These are phyloP conservation scores for Pygoscelis adeliae DNA, from an alignment of 2,113 vertebrate species.

Conservation along the genomic window DNA sequence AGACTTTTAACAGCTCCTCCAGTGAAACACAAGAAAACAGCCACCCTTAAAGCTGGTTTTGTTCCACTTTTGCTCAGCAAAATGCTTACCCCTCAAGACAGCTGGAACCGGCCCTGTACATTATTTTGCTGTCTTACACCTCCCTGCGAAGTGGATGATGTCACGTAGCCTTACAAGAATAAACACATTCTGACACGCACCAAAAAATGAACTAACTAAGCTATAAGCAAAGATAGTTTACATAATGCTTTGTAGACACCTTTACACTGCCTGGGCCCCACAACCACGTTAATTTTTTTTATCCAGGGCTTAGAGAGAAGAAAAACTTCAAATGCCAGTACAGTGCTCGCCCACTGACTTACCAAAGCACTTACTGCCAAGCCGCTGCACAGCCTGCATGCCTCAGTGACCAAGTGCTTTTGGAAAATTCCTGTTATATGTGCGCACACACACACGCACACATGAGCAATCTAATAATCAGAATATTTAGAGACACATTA, in stretches of 20 bases:
- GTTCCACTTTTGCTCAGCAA: background rate
- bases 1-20: slow-evolving; percentile 16
- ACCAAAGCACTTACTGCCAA: background rate
- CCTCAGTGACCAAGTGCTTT: background rate
- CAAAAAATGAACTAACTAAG: background rate
- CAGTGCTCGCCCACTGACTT: background rate
- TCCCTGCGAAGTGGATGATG: slow-evolving; percentile 13
- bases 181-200: background rate
- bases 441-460: background rate
- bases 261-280: background rate
- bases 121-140: background rate
- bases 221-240: background rate
- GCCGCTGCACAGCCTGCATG: background rate
- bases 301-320: background rate
- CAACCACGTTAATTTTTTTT: background rate
- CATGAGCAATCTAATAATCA: background rate
- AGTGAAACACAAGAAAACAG: background rate
- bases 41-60: slow-evolving; percentile 7
- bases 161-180: background rate
- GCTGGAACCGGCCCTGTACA: background rate
- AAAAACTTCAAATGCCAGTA: background rate
- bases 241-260: background rate
- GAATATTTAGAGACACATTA: background rate
- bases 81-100: background rate
- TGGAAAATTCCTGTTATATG: background rate